A percentile compares a stretch with the other conserved stretches of the same genome.
Conservation (phyloP, 2,888 invertebrate genomes). For the Anorthoa munda region DNA sequence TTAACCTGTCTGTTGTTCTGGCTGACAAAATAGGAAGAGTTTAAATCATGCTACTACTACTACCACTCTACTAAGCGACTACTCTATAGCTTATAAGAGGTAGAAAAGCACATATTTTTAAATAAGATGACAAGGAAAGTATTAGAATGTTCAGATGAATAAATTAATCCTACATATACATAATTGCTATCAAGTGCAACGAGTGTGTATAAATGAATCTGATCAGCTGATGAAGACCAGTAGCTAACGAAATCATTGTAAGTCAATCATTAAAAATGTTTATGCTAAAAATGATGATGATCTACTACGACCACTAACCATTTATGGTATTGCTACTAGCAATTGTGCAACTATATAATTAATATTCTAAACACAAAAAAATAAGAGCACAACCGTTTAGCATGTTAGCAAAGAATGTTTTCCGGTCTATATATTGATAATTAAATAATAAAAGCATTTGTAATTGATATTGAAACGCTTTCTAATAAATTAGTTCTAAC, state of each 20-base stretch:
- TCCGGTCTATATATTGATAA: constrained; percentile 30
- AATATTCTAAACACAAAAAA: neutral
- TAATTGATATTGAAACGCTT: constrained; percentile 40
- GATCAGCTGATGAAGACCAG: neutral
- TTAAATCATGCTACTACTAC: neutral
- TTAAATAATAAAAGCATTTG: constrained; percentile 35
- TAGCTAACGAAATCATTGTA: neutral
- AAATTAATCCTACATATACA: neutral
- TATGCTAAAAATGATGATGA: neutral
- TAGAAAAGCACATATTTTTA: neutral
- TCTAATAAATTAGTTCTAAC: constrained; percentile 48
- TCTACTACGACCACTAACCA: neutral
- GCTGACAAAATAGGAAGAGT: constrained; percentile 19
- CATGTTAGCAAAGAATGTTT: constrained; percentile 4
- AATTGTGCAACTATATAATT: neutral
- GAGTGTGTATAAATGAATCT: neutral
- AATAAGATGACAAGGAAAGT: neutral
- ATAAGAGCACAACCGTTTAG: neutral
- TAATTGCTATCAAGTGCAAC: neutral
- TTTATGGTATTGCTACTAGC: neutral
- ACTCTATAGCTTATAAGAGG: neutral
- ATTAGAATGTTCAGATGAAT: neutral
- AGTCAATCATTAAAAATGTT: neutral
- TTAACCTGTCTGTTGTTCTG: constrained; percentile 18
- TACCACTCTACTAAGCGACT: neutral